phyloP scores from a whole-genome alignment of 2,113 vertebrate genomes.

The Spermophilus dauricus region DNA sequence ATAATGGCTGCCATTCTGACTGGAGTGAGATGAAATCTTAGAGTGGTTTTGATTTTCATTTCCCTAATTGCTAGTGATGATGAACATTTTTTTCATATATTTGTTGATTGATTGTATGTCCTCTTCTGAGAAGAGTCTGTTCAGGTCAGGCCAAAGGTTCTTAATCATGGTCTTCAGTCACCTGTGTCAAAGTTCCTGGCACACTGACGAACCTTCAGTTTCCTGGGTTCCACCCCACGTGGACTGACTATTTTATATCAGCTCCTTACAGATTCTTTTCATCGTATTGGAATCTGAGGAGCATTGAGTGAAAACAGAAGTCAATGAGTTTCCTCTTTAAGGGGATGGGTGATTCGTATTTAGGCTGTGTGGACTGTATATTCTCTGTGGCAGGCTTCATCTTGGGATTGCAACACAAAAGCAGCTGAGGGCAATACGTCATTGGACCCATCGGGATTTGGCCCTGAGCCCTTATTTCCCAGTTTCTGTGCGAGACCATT shows the following conservation, averaged over 20 bases:
- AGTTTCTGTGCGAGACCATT: neutral
- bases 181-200: neutral
- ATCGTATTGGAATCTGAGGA: neutral
- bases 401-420: neutral
- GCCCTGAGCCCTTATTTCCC: accelerated
- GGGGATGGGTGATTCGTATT: neutral
- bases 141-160: neutral
- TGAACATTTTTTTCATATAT: no score
- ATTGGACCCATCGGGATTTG: neutral
- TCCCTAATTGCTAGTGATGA: no score
- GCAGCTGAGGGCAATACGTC: accelerated
- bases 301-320: neutral
- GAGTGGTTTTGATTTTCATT: no score
- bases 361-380: accelerated
- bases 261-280: neutral
- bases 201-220: neutral
- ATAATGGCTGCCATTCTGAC: no score
- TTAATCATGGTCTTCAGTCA: neutral
- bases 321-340: neutral
- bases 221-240: accelerated
- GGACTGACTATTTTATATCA: neutral
- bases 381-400: neutral
- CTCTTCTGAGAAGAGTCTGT: no score
- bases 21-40: no score
- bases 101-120: no score